These are phyloP conservation scores for Contarinia nasturtii DNA, from an alignment of 1,140 invertebrate genomes.

Conservation along the genomic window DNA sequence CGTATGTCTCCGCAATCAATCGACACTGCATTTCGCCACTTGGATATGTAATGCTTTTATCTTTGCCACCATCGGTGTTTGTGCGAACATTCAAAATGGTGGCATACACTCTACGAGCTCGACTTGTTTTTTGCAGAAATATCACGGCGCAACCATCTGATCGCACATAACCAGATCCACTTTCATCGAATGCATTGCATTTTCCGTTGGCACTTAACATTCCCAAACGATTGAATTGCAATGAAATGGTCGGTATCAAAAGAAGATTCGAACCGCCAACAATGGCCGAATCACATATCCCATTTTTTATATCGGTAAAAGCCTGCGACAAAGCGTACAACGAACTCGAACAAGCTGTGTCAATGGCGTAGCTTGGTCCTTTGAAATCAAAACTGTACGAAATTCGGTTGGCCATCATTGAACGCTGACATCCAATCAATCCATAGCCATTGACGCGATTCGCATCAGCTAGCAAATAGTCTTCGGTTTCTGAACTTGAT, in stretches of 20 bases:
- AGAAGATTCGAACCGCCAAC: slow-evolving; percentile 71
- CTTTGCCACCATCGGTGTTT: slow-evolving; percentile 82
- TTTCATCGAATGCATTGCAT: slow-evolving; percentile 94
- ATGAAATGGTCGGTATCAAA: slow-evolving; percentile 68
- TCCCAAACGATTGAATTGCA: slow-evolving; percentile 81
- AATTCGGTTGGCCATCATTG: slow-evolving; percentile 94
- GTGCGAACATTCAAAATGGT: slow-evolving; percentile 67
- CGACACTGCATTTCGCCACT: slow-evolving; percentile 67
- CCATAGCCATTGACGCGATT: slow-evolving; percentile 78
- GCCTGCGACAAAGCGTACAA: slow-evolving; percentile 78
- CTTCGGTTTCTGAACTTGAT: slow-evolving; percentile 68
- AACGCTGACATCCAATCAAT: slow-evolving; percentile 74
- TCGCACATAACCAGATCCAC: too few relatives aligned
- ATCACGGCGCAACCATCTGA: slow-evolving; percentile 72
- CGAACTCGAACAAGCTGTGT: slow-evolving; percentile 91
- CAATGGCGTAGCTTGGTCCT: slow-evolving; percentile 80
- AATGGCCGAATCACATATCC: slow-evolving; percentile 81
- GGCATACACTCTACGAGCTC: slow-evolving; percentile 67
- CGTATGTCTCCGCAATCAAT: slow-evolving; percentile 68
- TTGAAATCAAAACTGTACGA: too few relatives aligned
- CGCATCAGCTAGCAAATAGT: slow-evolving; percentile 52
- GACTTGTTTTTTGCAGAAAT: slow-evolving; percentile 55
- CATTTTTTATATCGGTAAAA: slow-evolving; percentile 55
- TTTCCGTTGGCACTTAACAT: slow-evolving; percentile 78
- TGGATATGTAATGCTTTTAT: slow-evolving; percentile 80